These are phyloP conservation scores for Sipha maydis DNA, from an alignment of 2,888 invertebrate genomes.

Conservation along the genomic window DNA sequence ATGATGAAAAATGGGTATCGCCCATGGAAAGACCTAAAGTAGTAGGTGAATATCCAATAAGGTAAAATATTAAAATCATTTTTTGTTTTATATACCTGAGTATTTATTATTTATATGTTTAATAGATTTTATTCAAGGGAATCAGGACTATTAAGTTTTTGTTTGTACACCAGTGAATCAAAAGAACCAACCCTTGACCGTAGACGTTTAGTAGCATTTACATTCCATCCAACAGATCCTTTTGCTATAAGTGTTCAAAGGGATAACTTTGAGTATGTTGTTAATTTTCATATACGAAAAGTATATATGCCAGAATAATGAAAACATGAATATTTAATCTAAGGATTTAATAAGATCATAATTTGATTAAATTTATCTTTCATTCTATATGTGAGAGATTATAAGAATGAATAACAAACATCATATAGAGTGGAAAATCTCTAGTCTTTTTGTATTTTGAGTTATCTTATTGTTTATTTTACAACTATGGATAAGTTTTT, in stretches of 20 bases:
- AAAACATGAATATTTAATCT: not conserved
- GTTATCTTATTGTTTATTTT: constrained; percentile 21
- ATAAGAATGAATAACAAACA: not conserved
- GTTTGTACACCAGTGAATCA: constrained; percentile 75
- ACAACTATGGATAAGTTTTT: constrained; percentile 1
- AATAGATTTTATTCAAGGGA: constrained; percentile 86
- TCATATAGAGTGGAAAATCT: not conserved
- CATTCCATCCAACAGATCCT: constrained; percentile 95
- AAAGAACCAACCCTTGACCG: constrained; percentile 73
- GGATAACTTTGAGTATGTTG: constrained; percentile 91
- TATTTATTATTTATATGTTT: constrained; percentile 55
- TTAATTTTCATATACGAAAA: constrained; percentile 88
- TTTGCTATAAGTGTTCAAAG: constrained; percentile 95
- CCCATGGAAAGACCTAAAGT: constrained; percentile 95
- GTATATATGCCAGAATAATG: constrained; percentile 50
- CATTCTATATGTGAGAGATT: not conserved
- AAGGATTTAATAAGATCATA: not conserved
- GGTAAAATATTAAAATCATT: constrained; percentile 70
- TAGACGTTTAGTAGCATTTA: constrained; percentile 89
- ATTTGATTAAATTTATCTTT: not conserved
- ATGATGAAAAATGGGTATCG: constrained; percentile 96
- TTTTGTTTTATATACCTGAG: not conserved
- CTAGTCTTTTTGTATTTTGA: constrained; percentile 19
- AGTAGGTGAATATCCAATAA: constrained; percentile 90
- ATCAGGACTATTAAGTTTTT: constrained; percentile 81